Evolutionary conservation across 2,888 invertebrate genomes (phyloP).

Genomic region (Papilio demoleus): DNA sequence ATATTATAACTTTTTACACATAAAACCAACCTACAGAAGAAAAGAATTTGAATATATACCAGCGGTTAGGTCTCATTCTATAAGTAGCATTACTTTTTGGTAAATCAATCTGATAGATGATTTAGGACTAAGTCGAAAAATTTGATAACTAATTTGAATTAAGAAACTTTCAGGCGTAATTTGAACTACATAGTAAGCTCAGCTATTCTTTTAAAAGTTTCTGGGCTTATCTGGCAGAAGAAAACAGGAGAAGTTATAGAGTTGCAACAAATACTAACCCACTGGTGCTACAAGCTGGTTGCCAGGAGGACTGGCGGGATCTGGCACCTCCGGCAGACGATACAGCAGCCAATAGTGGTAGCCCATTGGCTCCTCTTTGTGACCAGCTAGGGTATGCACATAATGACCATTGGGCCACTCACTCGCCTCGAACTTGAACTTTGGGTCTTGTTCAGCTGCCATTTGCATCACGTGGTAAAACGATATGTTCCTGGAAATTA

Average conservation of each 20-base stretch:
- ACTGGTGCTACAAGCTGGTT: slow-evolving; percentile 94
- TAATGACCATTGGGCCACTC: slow-evolving; percentile 97
- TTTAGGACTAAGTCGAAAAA: too few species aligned
- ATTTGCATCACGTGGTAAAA: slow-evolving; percentile 91
- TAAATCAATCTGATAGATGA: too few species aligned
- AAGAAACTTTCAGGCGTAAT: too few species aligned
- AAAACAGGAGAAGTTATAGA: neutral
- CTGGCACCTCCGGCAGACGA: slow-evolving; percentile 90
- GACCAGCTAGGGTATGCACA: slow-evolving; percentile 92
- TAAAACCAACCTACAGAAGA: too few species aligned
- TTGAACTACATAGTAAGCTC: too few species aligned
- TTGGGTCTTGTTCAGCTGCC: slow-evolving; percentile 91
- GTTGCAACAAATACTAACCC: slow-evolving; percentile 85
- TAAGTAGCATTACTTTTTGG: too few species aligned
- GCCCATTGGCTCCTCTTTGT: slow-evolving; percentile 91
- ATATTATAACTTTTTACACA: neutral
- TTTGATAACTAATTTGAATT: too few species aligned
- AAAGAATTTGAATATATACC: too few species aligned
- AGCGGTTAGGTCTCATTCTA: too few species aligned
- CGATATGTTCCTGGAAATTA: slow-evolving; percentile 81
- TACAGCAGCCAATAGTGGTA: slow-evolving; percentile 96
- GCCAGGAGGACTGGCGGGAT: slow-evolving; percentile 91
- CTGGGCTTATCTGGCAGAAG: too few species aligned
- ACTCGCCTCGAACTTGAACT: slow-evolving; percentile 89
- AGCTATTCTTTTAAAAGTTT: too few species aligned